Base-by-base conservation (phyloP, 2,888 invertebrate genomes). In the Ferdinandea cuprea region DNA sequence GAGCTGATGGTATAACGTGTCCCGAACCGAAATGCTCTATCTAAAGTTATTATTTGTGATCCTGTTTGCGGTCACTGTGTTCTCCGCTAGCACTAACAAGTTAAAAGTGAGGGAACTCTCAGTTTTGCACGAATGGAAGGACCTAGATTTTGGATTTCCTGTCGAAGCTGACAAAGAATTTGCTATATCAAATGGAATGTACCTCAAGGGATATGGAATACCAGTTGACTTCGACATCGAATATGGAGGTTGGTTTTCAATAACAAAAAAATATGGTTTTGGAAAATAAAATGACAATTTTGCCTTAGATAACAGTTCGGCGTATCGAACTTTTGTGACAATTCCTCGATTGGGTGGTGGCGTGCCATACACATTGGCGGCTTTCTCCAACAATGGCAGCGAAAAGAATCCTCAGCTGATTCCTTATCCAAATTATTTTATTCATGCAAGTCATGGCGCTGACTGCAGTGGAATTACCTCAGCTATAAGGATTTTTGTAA, bases 291-390 rank as follows among this genome's bases (percentile, higher is more conserved):
- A 21, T 6, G 13, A 48, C 15, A 2, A 28, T 21, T 63, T 65
- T 63, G n/a, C 66, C 58, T 52, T 50, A 87, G 86, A 85, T 72
- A 86, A 86, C 56, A 87, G 87, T 8, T 88, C 89, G 1, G 50
- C 80, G 77, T 93, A 93, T 42, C 92, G 93, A 19, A 92, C 95
- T 0, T 96, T 96, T 88, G 91, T 96, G 0, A 93, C 96, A 0
- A 92, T 95, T 66, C 96, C 96, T 0, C 92, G 96, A 3, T 94
- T 96, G 86, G 94, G 93, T 86, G 89, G 91, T 9, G 96, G 96
- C 0, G 92, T 95, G 3, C 96, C 96, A 0, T 93, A 93, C 5
- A 94, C 95, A 0, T 88, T 96, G 21, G 95, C 95, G 9, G 93
- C 93, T 0, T 93, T 96, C 9, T 89, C 90, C 0, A 87, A 89